Evolutionary conservation across 2,113 vertebrate species (phyloP).

Genomic region (Hippocampus zosterae): DNA sequence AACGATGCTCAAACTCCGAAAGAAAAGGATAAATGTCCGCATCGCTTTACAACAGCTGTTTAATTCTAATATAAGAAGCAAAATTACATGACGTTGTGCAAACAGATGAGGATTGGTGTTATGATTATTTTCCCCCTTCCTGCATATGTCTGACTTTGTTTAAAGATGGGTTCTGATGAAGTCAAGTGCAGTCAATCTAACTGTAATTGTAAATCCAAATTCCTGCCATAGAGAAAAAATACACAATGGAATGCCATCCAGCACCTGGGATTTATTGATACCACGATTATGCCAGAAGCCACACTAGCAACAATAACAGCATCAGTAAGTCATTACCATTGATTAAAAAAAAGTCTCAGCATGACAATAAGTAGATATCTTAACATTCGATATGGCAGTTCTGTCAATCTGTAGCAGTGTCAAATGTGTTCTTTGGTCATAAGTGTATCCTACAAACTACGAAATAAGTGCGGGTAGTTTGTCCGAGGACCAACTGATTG

Average conservation of each 20-base stretch:
- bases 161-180: slow-evolving; percentile 43
- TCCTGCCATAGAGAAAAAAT: slow-evolving; percentile 59
- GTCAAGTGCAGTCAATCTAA: slow-evolving; percentile 47
- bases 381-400: slow-evolving; percentile 74
- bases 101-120: slow-evolving; percentile 57
- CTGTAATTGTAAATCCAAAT: slow-evolving; percentile 62
- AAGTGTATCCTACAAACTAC: slow-evolving; percentile 73
- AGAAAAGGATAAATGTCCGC: slow-evolving; percentile 66
- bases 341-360: slow-evolving; percentile 68
- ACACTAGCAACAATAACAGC: slow-evolving; percentile 71
- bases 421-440: slow-evolving; percentile 74
- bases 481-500: slow-evolving; percentile 64
- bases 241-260: slow-evolving; percentile 64
- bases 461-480: slow-evolving; percentile 59
- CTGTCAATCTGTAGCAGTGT: slow-evolving; percentile 74
- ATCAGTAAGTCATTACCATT: slow-evolving; percentile 70
- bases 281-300: slow-evolving; percentile 71
- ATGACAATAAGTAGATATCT: slow-evolving; percentile 77
- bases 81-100: slow-evolving; percentile 62
- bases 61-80: slow-evolving; percentile 59
- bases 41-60: slow-evolving; percentile 67
- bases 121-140: slow-evolving; percentile 43
- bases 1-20: slow-evolving; percentile 68
- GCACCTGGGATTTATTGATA: slow-evolving; percentile 62
- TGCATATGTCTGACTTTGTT: slow-evolving; percentile 52